A percentile compares a stretch with the other conserved stretches of the same genome.
phyloP scores from a whole-genome alignment of 2,113 vertebrate species.

The Trematocara zebra region DNA sequence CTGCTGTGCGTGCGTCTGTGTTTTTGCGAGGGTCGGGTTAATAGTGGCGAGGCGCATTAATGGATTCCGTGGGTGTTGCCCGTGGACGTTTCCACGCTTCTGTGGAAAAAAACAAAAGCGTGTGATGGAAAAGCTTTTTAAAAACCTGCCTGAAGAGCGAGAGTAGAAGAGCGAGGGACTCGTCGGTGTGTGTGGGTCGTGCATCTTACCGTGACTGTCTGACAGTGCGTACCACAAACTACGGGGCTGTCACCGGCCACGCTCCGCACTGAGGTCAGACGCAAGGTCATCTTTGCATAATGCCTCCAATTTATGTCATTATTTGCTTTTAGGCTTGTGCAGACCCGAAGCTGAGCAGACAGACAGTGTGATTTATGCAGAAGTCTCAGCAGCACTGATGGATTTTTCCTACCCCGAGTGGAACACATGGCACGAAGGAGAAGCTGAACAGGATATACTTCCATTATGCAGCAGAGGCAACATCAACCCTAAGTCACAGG shows the following conservation, averaged over 20 bases:
- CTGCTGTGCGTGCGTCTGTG: not conserved
- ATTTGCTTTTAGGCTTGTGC: not conserved
- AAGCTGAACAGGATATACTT: not conserved
- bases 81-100: not conserved
- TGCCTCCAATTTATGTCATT: not conserved
- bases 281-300: slow-evolving; percentile 22
- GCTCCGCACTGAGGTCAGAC: not conserved
- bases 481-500: not conserved
- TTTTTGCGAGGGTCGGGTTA: not conserved
- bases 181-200: not conserved
- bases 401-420: not conserved
- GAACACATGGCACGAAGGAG: not conserved
- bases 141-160: not conserved
- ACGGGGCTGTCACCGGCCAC: not conserved
- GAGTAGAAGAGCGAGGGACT: not conserved
- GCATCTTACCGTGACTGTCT: not conserved
- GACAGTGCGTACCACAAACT: not conserved
- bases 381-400: not conserved
- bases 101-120: not conserved
- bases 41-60: not conserved
- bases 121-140: not conserved
- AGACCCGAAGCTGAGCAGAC: not conserved
- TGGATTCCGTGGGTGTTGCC: not conserved
- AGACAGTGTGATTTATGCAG: not conserved
- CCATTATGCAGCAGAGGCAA: not conserved